Conservation (phyloP, 1,140 invertebrate genomes). For the Helicoverpa zea region DNA sequence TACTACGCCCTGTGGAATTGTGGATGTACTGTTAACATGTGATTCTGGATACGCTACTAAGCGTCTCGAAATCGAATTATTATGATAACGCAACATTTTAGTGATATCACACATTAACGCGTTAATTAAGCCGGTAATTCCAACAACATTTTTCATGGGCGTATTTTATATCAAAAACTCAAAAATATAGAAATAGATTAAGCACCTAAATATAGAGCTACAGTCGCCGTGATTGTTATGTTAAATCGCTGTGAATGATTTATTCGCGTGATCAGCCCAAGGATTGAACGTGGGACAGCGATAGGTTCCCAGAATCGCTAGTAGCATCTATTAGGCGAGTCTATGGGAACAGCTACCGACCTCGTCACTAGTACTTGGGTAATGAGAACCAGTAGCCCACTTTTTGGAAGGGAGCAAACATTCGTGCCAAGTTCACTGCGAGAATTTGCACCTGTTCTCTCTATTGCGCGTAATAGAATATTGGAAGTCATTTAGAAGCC, state of each 20-base stretch:
- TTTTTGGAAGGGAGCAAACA: background rate
- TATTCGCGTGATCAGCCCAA: slow-evolving; percentile 56
- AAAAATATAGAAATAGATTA: too few species aligned
- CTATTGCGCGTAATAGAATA: too few species aligned
- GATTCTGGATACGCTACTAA: too few species aligned
- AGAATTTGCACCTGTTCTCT: background rate
- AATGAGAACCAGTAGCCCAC: background rate
- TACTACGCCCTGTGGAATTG: too few species aligned
- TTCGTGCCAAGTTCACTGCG: background rate
- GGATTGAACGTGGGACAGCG: slow-evolving; percentile 49
- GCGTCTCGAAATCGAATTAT: too few species aligned
- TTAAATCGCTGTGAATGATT: slow-evolving; percentile 32
- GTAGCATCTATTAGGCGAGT: slow-evolving; percentile 11
- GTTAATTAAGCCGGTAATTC: too few species aligned
- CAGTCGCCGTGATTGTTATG: background rate
- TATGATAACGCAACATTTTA: too few species aligned
- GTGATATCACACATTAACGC: background rate
- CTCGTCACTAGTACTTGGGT: background rate
- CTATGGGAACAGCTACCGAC: slow-evolving; percentile 34
- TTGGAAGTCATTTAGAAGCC: too few species aligned
- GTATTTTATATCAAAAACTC: too few species aligned
- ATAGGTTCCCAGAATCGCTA: slow-evolving; percentile 34
- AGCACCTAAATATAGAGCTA: background rate
- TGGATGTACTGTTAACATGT: too few species aligned
- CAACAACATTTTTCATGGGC: too few species aligned